These are phyloP conservation scores for Zaprionus obscuricornis DNA, from an alignment of 2,888 invertebrate genomes.

Conservation along the genomic window DNA sequence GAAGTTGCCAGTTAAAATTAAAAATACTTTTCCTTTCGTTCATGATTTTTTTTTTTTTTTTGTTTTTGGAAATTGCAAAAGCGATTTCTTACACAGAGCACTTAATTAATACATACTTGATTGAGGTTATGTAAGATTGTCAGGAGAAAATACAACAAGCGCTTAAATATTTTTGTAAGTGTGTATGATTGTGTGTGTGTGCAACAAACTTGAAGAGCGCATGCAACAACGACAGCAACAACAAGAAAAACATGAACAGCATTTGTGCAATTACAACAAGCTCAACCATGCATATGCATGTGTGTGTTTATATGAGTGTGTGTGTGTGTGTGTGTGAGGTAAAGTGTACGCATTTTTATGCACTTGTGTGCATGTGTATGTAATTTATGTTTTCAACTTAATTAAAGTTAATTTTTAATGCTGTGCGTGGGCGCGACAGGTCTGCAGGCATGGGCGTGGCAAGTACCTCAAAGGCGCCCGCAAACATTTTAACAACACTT, in stretches of 20 bases:
- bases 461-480: conserved; percentile 70
- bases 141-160: conserved; percentile 22
- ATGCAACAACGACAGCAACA: conserved; percentile 24
- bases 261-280: conserved; percentile 52
- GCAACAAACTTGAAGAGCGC: conserved; percentile 44
- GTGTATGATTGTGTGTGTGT: conserved; percentile 1
- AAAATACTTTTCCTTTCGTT: too few species aligned
- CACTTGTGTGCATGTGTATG: conserved; percentile 53
- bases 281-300: conserved; percentile 3
- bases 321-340: conserved; percentile 6
- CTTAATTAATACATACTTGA: conserved; percentile 70
- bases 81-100: conserved; percentile 40
- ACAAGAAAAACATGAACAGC: conserved; percentile 17
- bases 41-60: too few species aligned
- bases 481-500: conserved; percentile 78
- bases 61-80: conserved; percentile 18
- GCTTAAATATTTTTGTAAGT: conserved; percentile 39
- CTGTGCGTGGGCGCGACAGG: conserved; percentile 51
- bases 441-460: conserved; percentile 58
- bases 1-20: too few species aligned
- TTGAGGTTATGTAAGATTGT: conserved; percentile 40
- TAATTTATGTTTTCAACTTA: conserved; percentile 79
- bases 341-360: conserved; percentile 54
- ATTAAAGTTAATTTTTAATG: conserved; percentile 80
- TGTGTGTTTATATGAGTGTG: neutral